Conservation (phyloP, 2,113 vertebrate genomes). For the Rhagologus leucostigma region DNA sequence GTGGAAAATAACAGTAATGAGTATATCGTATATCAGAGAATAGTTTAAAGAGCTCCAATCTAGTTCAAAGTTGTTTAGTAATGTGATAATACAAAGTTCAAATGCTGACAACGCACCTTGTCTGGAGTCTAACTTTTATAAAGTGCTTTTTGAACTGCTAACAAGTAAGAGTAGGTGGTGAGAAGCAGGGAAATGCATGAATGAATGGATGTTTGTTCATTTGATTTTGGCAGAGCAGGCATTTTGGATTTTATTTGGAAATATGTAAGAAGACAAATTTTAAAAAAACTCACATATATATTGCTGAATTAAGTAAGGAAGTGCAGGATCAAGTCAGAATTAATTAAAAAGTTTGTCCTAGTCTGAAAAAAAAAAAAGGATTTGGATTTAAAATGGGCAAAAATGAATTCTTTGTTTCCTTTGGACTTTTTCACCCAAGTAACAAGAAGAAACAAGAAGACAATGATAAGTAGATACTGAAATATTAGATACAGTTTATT, state of each 20-base stretch:
- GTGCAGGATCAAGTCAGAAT: background rate
- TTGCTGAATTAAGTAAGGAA: background rate
- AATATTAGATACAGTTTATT: background rate
- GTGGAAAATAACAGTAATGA: background rate
- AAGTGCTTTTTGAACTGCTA: background rate
- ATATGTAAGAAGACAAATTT: background rate
- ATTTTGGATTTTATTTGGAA: background rate
- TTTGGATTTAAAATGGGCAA: background rate
- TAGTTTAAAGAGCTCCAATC: background rate
- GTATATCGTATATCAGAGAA: background rate
- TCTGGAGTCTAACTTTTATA: background rate
- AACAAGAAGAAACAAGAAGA: background rate
- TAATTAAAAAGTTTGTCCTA: background rate
- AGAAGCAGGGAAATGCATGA: background rate
- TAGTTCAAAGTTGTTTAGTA: background rate
- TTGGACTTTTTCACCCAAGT: background rate
- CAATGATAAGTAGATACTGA: background rate
- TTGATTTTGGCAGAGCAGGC: background rate
- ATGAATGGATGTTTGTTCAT: background rate
- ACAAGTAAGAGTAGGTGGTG: background rate
- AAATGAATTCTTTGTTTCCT: background rate
- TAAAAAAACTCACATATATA: accelerated
- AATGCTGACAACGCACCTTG: background rate
- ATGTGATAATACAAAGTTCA: background rate
- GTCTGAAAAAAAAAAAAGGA: background rate